A percentile compares a stretch with the other conserved stretches of the same genome.
Conservation (phyloP, 2,113 vertebrate genomes). For the Phoenicopterus ruber region DNA sequence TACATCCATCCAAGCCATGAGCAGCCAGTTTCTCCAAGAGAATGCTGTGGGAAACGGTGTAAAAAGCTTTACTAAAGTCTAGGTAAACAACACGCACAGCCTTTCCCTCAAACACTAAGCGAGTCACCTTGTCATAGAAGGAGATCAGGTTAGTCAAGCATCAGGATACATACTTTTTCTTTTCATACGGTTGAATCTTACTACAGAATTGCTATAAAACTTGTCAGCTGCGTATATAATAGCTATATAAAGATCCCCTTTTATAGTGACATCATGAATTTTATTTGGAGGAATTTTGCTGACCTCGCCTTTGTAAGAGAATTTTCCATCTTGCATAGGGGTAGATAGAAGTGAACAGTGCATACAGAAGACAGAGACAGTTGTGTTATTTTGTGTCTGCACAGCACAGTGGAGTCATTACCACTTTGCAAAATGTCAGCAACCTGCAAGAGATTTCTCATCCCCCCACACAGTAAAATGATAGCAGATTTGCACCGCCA, state of each 20-base stretch:
- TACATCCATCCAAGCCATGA: too few relatives aligned
- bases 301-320: not conserved
- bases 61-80: too few relatives aligned
- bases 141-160: too few relatives aligned
- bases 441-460: not conserved
- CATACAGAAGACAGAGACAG: not conserved
- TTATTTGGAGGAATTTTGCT: not conserved
- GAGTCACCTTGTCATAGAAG: too few relatives aligned
- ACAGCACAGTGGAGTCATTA: not conserved
- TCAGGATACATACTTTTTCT: not conserved
- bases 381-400: not conserved
- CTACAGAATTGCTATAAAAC: not conserved
- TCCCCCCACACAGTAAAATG: not conserved
- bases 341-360: not conserved
- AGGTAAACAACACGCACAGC: too few relatives aligned
- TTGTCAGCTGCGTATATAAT: not conserved
- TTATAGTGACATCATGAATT: not conserved
- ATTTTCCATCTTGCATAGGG: not conserved
- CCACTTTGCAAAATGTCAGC: not conserved
- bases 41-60: too few relatives aligned
- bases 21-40: too few relatives aligned
- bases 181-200: not conserved
- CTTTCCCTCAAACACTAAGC: too few relatives aligned
- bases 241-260: not conserved
- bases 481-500: not conserved